Evolutionary conservation across 2,888 invertebrate species (phyloP), one percentile per base, ranked within the genome.

Genomic region (Poecilobothrus nobilitatus): DNA sequence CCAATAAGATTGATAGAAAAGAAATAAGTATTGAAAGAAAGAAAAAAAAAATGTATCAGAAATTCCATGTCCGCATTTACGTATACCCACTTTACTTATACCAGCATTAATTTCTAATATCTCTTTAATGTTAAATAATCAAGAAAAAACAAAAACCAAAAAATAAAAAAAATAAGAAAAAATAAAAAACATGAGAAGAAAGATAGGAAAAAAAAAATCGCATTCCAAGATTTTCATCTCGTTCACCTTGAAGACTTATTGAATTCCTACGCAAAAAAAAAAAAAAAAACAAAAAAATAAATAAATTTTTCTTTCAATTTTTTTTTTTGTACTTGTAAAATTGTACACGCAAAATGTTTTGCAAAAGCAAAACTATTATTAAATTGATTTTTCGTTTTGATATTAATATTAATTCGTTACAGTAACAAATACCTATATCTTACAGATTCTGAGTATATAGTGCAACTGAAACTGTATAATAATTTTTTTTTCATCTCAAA

Each of bases 231-330:
- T 53, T 53, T 53, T 53, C 53, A 53, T 53, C 53, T 53, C 18
- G 53, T 53, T 53, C 53, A 53, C 53, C 53, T 53, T 53, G 53
- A 53, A 53, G 53, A 53, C 53, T 53, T 53, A 53, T 53, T 53
- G 53, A 53, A 53, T 53, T 53, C 53, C 53, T 53, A 53, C 53
- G 53, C 53, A 53, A 53, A 53, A 53, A 53, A 53, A n/a, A 53
- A 53, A 15, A 53, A 53, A 53, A 53, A 53, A 53, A 12, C 7
- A 53, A 53, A 53, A 9, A 53, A 53, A 18, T 15, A 53, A 18
- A 53, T 2, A 6, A 18, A 12, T 53, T 12, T 53, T 53, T 53
- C 53, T 53, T 53, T 53, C 53, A 53, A 6, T 53, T 6, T 12
- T 44, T 6, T 44, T 44, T 44, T 53, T 53, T 53, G 18, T 53